Evolutionary conservation across 2,888 invertebrate genomes (phyloP), one percentile per base, ranked within the genome.

Genomic region (Microctonus brassicae): DNA sequence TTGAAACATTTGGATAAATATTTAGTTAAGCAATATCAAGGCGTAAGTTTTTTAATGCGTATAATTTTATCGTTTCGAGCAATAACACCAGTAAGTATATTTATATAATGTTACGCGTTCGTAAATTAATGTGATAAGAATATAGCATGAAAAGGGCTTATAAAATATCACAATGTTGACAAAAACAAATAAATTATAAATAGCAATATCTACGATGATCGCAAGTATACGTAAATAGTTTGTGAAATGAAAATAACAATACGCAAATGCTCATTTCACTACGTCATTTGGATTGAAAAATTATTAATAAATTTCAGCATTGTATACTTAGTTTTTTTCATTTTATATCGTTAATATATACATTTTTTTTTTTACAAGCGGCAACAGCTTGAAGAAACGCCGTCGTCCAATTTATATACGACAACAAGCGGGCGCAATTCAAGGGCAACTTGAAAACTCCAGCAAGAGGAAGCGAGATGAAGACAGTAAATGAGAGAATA

Each of bases 351-450:
- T 24, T 24, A n/a, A 3, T 17, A 55, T 24, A 53, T 6, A 53
- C 7, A 20, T 26, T 29, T 26, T 29, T 29, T 26, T 29, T 22
- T 24, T 1, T 0, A 24, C 7, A 0, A n/a, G 22, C 17, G 55
- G 69, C 29, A 74, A 74, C 72, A 69, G 68, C 72, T 74, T 70
- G 68, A 62, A 63, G 68, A 47, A 42, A 24, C 22, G 2, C 26
- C 33, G 22, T 60, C 67, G 22, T 34, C 52, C 58, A 72, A 70
- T 72, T 65, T 53, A 63, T 60, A 58, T 33, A 53, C 53, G 22
- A 36, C 47, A 47, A 47, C 47, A 47, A 47, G 58, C 34, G 47
- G 55, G 36, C 22, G 39, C 57, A 65, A 72, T 68, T 67, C 57
- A 66, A 73, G 63, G 58, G 52, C 17, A 63, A 64, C 53, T 63